Evolutionary conservation across 2,888 invertebrate species (phyloP), one percentile per base, ranked within the genome.

Genomic region (Sarcophaga subvicina): DNA sequence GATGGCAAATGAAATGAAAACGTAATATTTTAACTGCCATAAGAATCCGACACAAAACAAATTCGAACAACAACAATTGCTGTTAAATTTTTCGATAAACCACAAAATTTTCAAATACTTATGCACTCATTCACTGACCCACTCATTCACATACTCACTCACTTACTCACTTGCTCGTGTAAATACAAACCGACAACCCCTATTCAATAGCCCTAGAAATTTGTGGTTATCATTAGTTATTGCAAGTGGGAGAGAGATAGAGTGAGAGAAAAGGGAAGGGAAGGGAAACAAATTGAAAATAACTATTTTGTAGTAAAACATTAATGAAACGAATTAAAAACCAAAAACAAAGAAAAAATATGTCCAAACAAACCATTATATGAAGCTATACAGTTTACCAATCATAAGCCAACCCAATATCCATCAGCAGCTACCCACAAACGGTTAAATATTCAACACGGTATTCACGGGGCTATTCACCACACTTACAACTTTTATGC

Each of bases 221-320:
- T 37, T 59, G 54, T 37, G 47, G 25, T 3, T 63, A 1, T 60
- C 22, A 25, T 20, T 67, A 11, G 20, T 25, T 66, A 60, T 60
- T 14, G n/a, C 5, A 27, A 37, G 25, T 22, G 6, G 22, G 6
- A 3, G 66, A 12, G 14, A 17, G 14, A 64, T 0, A 64, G 8
- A 49, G 5, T 54, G 8, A 64, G 14, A 60, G 12, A 62, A 59
- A 75, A 72, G 54, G 49, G 20, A 20, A 20, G 10, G 71, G 62
- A 76, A 76, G 54, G 49, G 37, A 37, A 37, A 37, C 10, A 80
- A 85, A 78, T 77, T 45, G 64, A 83, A 83, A 77, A 63, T 67
- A 82, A 54, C 60, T 71, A 76, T 75, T 71, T 76, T 76, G 60
- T 76, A 66, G 84, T 80, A 80, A 76, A 80, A 80, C 64, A 75